A percentile compares a stretch with the other conserved stretches of the same genome.
phyloP scores from a whole-genome alignment of 2,888 invertebrate genomes.

The Anorthoa munda region DNA sequence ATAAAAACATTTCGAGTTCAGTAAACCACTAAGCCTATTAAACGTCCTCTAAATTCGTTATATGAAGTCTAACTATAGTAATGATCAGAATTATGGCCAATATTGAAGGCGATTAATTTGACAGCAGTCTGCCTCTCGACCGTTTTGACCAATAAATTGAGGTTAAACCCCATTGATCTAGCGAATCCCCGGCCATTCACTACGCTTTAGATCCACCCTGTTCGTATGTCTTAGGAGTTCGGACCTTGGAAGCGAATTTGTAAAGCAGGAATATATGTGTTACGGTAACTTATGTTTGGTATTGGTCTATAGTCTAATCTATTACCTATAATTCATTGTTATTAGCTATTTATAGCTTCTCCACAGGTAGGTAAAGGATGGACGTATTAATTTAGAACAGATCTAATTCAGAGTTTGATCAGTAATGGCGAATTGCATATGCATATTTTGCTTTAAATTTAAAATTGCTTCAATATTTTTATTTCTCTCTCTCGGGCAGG shows the following conservation, averaged over 20 bases:
- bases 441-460: too few species aligned
- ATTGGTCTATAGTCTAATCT: background rate
- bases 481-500: too few species aligned
- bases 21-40: slow-evolving; percentile 28
- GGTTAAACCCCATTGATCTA: slow-evolving; percentile 62
- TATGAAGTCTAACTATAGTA: slow-evolving; percentile 49
- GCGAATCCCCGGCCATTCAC: slow-evolving; percentile 55
- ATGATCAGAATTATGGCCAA: slow-evolving; percentile 57
- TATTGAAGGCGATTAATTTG: slow-evolving; percentile 62
- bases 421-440: too few species aligned
- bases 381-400: background rate
- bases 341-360: background rate
- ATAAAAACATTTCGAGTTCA: slow-evolving; percentile 27
- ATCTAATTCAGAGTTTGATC: background rate
- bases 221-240: slow-evolving; percentile 53
- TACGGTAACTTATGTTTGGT: background rate
- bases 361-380: background rate
- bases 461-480: too few species aligned
- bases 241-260: slow-evolving; percentile 33
- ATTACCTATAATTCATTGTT: background rate
- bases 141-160: slow-evolving; percentile 62
- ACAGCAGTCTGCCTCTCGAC: slow-evolving; percentile 57
- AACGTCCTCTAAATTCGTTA: slow-evolving; percentile 32
- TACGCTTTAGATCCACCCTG: slow-evolving; percentile 51
- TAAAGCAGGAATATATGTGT: slow-evolving; percentile 37